Evolutionary conservation across 2,888 invertebrate genomes (phyloP).

Genomic region (Sphaerophoria taeniata): DNA sequence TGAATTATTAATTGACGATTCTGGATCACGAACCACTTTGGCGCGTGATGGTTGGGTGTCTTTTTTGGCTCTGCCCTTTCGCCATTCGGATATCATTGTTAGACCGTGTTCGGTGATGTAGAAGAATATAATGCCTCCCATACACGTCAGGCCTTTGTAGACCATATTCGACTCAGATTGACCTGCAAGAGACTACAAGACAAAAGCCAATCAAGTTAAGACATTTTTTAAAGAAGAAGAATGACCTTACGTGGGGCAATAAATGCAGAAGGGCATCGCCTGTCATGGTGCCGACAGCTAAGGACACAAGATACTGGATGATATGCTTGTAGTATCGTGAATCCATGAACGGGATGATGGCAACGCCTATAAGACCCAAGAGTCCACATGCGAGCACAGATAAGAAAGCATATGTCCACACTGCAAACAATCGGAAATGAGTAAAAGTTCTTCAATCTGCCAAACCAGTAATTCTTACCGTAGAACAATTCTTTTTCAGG

Average conservation of each 20-base stretch:
- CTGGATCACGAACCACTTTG: conserved; percentile 88
- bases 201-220: background rate
- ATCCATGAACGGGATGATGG: conserved; percentile 96
- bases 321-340: conserved; percentile 93
- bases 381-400: conserved; percentile 93
- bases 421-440: conserved; percentile 79
- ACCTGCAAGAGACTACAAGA: conserved; percentile 79
- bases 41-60: conserved; percentile 86
- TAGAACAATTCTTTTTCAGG: conserved; percentile 77
- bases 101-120: conserved; percentile 94
- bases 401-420: conserved; percentile 92
- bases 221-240: background rate
- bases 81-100: conserved; percentile 91
- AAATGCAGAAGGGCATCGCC: conserved; percentile 97
- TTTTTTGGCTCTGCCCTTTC: conserved; percentile 88
- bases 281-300: conserved; percentile 95
- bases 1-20: conserved; percentile 81
- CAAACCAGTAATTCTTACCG: conserved; percentile 75
- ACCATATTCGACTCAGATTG: conserved; percentile 87
- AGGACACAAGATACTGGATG: conserved; percentile 94
- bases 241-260: conserved; percentile 90
- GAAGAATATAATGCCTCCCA: conserved; percentile 92
- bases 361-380: conserved; percentile 93
- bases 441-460: background rate
- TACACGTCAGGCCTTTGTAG: conserved; percentile 91